Evolutionary conservation across 1,140 invertebrate genomes (phyloP), one percentile per base, ranked within the genome.

Genomic region (Euura saliciscinereae): DNA sequence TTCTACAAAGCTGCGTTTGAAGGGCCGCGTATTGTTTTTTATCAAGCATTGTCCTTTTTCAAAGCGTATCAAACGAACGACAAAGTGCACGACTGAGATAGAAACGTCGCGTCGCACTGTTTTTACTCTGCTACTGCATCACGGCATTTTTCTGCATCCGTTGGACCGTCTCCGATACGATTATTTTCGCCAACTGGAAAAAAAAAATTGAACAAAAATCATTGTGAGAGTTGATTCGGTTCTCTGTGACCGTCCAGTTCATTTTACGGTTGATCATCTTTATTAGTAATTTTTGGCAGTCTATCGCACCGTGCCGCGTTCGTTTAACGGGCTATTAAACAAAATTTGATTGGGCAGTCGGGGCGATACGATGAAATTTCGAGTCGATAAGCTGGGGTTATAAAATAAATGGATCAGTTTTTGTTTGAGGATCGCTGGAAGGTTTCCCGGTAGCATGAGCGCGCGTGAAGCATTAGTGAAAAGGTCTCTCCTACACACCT

Each of bases 31-130:
- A 79, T 82, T 79, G 79, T 79, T 81, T 79, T 28, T 80, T 78
- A 75, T 75, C 75, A 75, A 8, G 73, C 70, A 78, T 77, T 76
- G 77, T 79, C 74, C 75, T 76, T 75, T 76, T 75, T 78, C 78
- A 77, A 78, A 76, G 70, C 75, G 74, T 76, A 75, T 82, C 77
- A 80, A 80, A 79, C 78, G 76, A 70, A 76, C 59, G 76, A 64
- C 78, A 79, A 82, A 77, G 71, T 75, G 51, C 51, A 59, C 51
- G 51, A 59, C 51, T 59, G 51, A 59, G 51, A 59, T 59, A 59
- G 3, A 59, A 59, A 28, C 51, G 5, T 8, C 10, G 51, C 3
- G 51, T n/a, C 28, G 28, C 28, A 28, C 28, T 28, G 28, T 28
- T 28, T 28, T 28, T 28, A 28, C 28, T 28, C 28, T 1, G 28